A percentile compares a stretch with the other conserved stretches of the same genome.
These are phyloP conservation scores for Gymnodraco acuticeps DNA, from an alignment of 2,797 vertebrate species.

Conservation along the genomic window DNA sequence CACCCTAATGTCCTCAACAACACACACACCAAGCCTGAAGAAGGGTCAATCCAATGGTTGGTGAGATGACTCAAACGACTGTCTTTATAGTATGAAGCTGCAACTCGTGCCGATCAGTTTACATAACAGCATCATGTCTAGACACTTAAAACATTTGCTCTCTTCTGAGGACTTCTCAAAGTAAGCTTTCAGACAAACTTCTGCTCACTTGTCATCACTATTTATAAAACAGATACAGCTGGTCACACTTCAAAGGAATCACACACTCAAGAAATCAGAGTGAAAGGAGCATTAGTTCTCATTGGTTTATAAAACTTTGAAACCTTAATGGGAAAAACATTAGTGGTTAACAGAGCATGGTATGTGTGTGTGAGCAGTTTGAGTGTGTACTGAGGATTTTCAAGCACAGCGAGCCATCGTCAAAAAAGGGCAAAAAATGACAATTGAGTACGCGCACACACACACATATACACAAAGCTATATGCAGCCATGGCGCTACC, in stretches of 20 bases:
- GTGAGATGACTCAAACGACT: no score
- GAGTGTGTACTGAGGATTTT: background rate
- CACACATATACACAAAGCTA: constrained; percentile 16
- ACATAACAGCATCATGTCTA: constrained; percentile 34
- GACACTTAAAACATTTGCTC: constrained; percentile 35
- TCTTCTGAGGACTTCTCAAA: constrained; percentile 36
- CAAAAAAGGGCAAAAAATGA: background rate
- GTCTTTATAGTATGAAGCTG: constrained; percentile 8
- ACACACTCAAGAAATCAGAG: constrained; percentile 25
- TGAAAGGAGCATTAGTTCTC: constrained; percentile 22
- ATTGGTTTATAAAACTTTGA: constrained; percentile 29
- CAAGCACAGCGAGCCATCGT: background rate
- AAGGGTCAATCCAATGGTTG: no score
- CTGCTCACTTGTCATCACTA: constrained; percentile 49
- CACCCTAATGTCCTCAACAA: no score
- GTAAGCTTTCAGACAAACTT: constrained; percentile 39
- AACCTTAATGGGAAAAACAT: constrained; percentile 24
- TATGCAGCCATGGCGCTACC: constrained; percentile 45
- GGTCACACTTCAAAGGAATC: constrained; percentile 35
- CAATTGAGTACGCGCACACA: background rate
- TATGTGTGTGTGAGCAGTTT: background rate
- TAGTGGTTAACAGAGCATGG: constrained; percentile 25
- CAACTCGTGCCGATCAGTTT: background rate
- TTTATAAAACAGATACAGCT: constrained; percentile 58
- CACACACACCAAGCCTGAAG: no score